A percentile compares a stretch with the other conserved stretches of the same genome.
phyloP scores from a whole-genome alignment of 2,888 invertebrate genomes.

The Apotomis capreana region DNA sequence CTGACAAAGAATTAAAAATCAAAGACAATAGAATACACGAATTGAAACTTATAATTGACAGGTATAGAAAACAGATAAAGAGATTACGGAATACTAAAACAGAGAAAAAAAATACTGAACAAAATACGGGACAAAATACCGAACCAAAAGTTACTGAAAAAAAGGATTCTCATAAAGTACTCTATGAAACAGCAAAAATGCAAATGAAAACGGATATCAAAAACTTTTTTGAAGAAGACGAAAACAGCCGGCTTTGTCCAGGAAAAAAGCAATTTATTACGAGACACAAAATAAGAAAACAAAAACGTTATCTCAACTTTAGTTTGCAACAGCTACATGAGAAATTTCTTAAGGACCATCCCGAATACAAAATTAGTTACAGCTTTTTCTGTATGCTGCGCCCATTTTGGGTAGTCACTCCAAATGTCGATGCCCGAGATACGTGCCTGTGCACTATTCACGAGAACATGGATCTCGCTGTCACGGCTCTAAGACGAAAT shows the following conservation, averaged over 20 bases:
- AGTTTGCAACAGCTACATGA: not conserved
- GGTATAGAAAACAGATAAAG: not conserved
- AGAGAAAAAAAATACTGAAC: not conserved
- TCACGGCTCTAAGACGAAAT: not conserved
- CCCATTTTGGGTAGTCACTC: not conserved
- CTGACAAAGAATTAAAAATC: not conserved
- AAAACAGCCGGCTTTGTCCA: not conserved
- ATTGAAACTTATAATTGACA: not conserved
- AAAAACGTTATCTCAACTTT: not conserved
- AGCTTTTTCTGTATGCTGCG: not conserved
- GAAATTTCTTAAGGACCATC: not conserved
- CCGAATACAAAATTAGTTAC: not conserved
- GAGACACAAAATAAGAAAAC: not conserved
- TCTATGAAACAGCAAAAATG: not conserved
- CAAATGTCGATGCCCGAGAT: not conserved
- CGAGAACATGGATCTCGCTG: not conserved
- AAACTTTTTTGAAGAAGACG: not conserved
- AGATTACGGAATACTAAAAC: not conserved
- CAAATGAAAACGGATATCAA: not conserved
- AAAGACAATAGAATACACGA: not conserved
- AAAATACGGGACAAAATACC: not conserved
- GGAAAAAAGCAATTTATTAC: conserved; percentile 3
- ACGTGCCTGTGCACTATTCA: not conserved
- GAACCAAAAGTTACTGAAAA: not conserved
- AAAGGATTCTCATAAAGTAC: too few species aligned